phyloP scores from a whole-genome alignment of 2,113 vertebrate genomes.

The Chionis minor region DNA sequence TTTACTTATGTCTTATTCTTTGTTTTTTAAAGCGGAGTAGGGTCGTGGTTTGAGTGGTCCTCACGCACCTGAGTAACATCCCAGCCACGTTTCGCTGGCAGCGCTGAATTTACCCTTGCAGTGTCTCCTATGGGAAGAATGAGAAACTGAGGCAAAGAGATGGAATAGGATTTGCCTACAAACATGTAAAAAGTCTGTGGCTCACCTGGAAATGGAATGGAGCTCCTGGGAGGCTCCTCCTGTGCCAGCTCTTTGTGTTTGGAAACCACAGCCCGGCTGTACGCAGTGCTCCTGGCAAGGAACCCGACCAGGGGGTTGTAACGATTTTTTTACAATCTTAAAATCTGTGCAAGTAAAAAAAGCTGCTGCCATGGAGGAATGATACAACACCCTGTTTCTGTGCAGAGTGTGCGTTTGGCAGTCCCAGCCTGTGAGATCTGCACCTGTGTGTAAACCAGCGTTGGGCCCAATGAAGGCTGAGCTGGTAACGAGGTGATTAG shows the following conservation, averaged over 20 bases:
- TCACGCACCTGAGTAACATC: not conserved
- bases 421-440: not conserved
- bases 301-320: not conserved
- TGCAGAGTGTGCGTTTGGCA: not conserved
- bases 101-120: not conserved
- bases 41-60: not conserved
- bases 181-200: not conserved
- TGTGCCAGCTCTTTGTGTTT: not conserved
- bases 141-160: not conserved
- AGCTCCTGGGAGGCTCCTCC: not conserved
- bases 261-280: not conserved
- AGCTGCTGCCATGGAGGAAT: rapidly evolving
- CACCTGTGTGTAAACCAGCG: not conserved
- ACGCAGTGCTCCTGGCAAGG: not conserved
- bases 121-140: not conserved
- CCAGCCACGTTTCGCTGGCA: not conserved
- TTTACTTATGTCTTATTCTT: not conserved
- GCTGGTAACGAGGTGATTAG: not conserved
- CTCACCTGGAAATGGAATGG: not conserved
- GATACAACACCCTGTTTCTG: not conserved
- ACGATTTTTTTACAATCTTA: not conserved
- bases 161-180: not conserved
- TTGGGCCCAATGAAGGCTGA: not conserved
- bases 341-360: not conserved
- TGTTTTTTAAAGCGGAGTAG: not conserved